phyloP scores from a whole-genome alignment of 2,113 vertebrate species.

The Talpa occidentalis region DNA sequence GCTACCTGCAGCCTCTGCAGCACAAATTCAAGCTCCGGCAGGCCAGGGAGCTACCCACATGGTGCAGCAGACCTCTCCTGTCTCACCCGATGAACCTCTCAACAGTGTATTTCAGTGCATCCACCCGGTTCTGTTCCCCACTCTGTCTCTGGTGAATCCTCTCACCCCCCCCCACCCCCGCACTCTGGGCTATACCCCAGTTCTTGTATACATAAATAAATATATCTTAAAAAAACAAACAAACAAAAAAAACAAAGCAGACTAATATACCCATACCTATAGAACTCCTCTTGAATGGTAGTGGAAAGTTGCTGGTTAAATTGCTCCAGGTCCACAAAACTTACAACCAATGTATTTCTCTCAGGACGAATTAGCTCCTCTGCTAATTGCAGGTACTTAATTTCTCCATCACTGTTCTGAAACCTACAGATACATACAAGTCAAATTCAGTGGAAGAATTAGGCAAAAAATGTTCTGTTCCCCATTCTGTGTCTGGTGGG shows the following conservation, averaged over 20 bases:
- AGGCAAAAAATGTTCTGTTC: not conserved
- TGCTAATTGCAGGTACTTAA: conserved; percentile 94
- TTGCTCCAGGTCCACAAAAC: conserved; percentile 95
- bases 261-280: conserved; percentile 88
- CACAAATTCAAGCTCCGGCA: no score
- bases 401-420: conserved; percentile 93
- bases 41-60: no score
- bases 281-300: conserved; percentile 97
- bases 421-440: conserved; percentile 86
- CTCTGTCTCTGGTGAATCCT: not conserved
- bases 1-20: no score
- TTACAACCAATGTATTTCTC: conserved; percentile 96
- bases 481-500: no score
- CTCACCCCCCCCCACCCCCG: not conserved
- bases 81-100: no score
- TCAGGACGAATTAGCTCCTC: conserved; percentile 98
- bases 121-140: no score
- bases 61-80: no score
- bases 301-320: conserved; percentile 99
- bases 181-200: not conserved
- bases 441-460: conserved; percentile 4
- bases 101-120: no score
- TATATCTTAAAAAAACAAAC: not conserved
- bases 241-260: not conserved
- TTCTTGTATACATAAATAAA: not conserved